Evolutionary conservation across 2,888 invertebrate genomes (phyloP), one percentile per base, ranked within the genome.

Genomic region (Oligia strigilis): DNA sequence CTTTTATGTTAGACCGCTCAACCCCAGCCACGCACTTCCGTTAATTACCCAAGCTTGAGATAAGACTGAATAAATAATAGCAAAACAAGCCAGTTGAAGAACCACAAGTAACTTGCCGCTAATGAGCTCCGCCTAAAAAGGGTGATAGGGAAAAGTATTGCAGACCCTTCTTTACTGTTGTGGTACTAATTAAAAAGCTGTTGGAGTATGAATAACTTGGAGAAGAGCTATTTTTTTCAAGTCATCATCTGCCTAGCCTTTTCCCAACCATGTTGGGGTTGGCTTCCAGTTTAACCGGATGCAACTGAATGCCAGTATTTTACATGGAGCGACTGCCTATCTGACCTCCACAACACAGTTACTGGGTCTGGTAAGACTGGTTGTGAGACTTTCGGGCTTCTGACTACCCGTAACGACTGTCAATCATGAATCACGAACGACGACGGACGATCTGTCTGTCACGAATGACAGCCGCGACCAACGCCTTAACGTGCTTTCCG

Each of bases 1-100:
- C 2, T 1, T 1, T 9, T 1, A 17, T 43, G 4, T 75, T 69
- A 62, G 67, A 67, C 19, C 11, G 5, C 14, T 36, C 36, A 58
- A 40, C 40, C 40, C 55, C n/a, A 43, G 19, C 75, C 8, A 65
- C 43, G 19, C n/a, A 60, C n/a, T 72, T 66, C 17, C 36, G 40
- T 65, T 78, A 82, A 75, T 72, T 75, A 75, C 67, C 17, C 6
- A 43, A 69, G 40, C 43, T 29, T 46, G 11, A 65, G 62, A 75
- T 72, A 65, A 67, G 67, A 8, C 43, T 82, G 60, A 75, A 75
- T 81, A 81, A 84, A 75, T 85, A 82, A 85, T 62, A 72, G n/a
- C n/a, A 60, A 65, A 75, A 65, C 43, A 84, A 82, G 52, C 71
- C 77, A 77, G 81, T 49, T 9, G 55, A 77, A 43, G 58, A 77